A percentile compares a stretch with the other conserved stretches of the same genome.
These are phyloP conservation scores for Scomber japonicus DNA, from an alignment of 2,113 vertebrate genomes.

Conservation along the genomic window DNA sequence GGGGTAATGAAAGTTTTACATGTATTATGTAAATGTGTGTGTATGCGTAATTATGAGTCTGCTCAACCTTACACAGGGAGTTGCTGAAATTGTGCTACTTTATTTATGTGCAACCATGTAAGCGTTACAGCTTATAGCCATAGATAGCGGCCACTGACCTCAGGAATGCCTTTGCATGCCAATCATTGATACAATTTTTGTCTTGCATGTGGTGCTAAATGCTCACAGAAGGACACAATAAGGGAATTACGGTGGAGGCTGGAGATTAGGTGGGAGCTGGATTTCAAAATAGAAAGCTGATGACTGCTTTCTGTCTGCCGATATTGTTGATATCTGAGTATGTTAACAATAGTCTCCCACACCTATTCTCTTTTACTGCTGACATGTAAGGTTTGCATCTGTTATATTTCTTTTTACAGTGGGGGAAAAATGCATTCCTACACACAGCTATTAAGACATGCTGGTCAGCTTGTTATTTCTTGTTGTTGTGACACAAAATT, in stretches of 20 bases:
- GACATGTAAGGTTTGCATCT: neutral
- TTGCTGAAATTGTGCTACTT: slow-evolving; percentile 6
- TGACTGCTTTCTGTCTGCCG: neutral
- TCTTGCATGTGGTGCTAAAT: neutral
- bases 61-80: neutral
- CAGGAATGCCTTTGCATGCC: slow-evolving; percentile 7
- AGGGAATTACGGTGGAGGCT: neutral
- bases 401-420: neutral
- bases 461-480: neutral
- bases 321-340: neutral
- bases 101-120: slow-evolving; percentile 25
- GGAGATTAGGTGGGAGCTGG: neutral
- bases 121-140: slow-evolving; percentile 9
- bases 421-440: neutral
- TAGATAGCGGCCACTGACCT: slow-evolving; percentile 36
- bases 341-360: no score
- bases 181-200: slow-evolving; percentile 27
- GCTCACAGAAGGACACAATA: slow-evolving; percentile 6
- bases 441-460: neutral
- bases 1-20: slow-evolving; percentile 38
- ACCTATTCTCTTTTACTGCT: neutral
- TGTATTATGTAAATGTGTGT: slow-evolving; percentile 11
- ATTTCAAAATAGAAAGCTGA: slow-evolving; percentile 8
- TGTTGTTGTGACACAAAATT: no score
- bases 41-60: neutral